These are phyloP conservation scores for Copidosoma aretas DNA, from an alignment of 2,888 invertebrate species.

Conservation along the genomic window DNA sequence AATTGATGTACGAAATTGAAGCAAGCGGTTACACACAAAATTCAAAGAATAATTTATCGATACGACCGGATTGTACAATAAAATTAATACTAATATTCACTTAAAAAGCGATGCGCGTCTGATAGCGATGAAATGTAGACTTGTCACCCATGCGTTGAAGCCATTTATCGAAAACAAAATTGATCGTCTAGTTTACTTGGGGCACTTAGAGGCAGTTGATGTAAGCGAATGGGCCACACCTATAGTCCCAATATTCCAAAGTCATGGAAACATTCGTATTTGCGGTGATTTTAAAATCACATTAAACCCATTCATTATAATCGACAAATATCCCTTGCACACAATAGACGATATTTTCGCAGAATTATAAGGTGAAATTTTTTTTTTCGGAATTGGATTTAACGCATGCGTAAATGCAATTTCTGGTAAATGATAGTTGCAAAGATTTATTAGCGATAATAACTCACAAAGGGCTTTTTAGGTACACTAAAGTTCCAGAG, in stretches of 20 bases:
- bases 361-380: too few relatives aligned
- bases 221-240: constrained; percentile 34
- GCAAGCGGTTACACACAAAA: background rate
- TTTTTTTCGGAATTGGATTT: too few relatives aligned
- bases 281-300: background rate
- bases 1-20: background rate
- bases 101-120: background rate
- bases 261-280: constrained; percentile 2
- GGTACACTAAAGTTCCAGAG: constrained; percentile 3
- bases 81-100: background rate
- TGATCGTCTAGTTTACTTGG: background rate
- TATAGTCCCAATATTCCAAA: constrained; percentile 40
- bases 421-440: too few relatives aligned
- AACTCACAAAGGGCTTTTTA: background rate
- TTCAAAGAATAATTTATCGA: background rate
- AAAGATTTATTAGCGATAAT: background rate
- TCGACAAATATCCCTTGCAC: too few relatives aligned
- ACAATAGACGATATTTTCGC: too few relatives aligned
- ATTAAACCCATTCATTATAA: constrained; percentile 2
- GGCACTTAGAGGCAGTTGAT: background rate
- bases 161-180: background rate
- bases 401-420: too few relatives aligned
- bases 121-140: background rate
- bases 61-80: background rate
- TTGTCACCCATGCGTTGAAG: background rate